phyloP scores from a whole-genome alignment of 1,140 invertebrate species.

The Mamestra configurata region DNA sequence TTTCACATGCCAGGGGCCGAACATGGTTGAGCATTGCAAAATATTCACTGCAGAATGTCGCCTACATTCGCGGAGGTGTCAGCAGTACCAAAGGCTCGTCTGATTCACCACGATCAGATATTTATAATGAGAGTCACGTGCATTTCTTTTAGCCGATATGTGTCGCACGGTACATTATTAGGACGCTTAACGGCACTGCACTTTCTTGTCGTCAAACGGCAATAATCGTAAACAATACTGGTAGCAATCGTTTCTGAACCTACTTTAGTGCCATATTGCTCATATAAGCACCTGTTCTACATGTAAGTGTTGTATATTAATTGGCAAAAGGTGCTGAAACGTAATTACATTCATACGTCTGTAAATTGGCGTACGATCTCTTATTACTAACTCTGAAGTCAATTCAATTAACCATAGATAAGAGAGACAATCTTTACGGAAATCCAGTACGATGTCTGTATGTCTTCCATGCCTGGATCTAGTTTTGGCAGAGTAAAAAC shows the following conservation, averaged over 20 bases:
- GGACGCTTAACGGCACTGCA: conserved; percentile 73
- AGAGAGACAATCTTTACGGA: too few species aligned
- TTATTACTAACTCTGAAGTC: background rate
- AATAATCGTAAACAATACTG: conserved; percentile 39
- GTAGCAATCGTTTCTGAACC: background rate
- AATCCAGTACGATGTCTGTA: too few species aligned
- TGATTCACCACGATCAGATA: conserved; percentile 8
- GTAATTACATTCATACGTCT: background rate
- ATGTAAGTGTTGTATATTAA: background rate
- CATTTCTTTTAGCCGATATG: conserved; percentile 46
- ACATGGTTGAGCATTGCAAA: background rate
- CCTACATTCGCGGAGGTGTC: conserved; percentile 17
- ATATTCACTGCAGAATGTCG: conserved; percentile 34
- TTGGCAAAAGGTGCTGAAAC: background rate
- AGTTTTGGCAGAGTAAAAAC: too few species aligned
- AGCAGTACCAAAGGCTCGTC: background rate
- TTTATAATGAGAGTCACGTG: conserved; percentile 55
- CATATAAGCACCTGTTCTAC: background rate
- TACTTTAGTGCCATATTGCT: background rate
- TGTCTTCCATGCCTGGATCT: too few species aligned
- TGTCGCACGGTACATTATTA: conserved; percentile 60
- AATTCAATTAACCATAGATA: background rate
- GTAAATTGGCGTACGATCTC: background rate
- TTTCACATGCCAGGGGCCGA: background rate
- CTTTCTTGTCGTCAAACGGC: conserved; percentile 63